Conservation (phyloP, 2,888 invertebrate genomes). For the Mythimna vitellina region DNA sequence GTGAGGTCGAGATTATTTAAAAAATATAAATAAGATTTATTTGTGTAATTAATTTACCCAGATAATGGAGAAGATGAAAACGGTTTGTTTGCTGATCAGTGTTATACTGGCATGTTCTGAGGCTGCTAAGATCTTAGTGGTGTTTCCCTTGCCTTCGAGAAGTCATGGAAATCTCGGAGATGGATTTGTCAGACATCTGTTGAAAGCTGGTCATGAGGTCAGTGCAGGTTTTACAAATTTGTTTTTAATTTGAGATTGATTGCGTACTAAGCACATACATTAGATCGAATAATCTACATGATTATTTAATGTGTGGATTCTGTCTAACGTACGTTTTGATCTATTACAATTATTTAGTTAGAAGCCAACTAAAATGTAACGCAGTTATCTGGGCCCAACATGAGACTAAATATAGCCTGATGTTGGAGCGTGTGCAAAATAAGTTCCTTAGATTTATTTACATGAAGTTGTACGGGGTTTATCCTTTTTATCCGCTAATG, state of each 20-base stretch:
- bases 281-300: neutral
- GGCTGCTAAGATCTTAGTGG: constrained; percentile 67
- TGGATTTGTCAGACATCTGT: constrained; percentile 66
- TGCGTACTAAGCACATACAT: neutral
- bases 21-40: neutral
- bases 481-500: too few species aligned
- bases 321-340: too few species aligned
- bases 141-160: constrained; percentile 67
- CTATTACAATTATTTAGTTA: too few species aligned
- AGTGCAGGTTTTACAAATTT: constrained; percentile 2
- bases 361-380: too few species aligned
- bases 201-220: constrained; percentile 74
- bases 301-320: neutral
- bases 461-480: too few species aligned
- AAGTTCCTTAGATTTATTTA: too few species aligned
- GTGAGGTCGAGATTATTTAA: neutral
- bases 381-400: too few species aligned
- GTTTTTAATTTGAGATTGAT: neutral
- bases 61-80: constrained; percentile 25
- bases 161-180: constrained; percentile 73
- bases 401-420: too few species aligned
- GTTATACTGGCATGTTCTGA: constrained; percentile 35
- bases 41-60: neutral
- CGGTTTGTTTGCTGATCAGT: constrained; percentile 33
- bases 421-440: too few species aligned